These are phyloP conservation scores for Euphonia xanthogaster DNA, from an alignment of 2,797 vertebrate genomes.

Conservation along the genomic window DNA sequence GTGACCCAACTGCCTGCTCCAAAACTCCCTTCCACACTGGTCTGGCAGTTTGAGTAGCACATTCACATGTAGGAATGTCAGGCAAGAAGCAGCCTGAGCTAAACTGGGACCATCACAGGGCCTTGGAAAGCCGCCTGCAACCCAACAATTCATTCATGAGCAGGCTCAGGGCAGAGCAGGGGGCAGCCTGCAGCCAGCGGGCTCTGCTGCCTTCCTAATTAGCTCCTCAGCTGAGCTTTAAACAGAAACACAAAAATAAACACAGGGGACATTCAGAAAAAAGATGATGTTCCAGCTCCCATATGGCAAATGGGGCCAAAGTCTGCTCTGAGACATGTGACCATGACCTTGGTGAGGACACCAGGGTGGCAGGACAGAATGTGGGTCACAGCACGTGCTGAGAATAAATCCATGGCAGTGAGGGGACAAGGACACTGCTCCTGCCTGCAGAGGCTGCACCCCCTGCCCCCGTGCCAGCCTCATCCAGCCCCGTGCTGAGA, in stretches of 20 bases:
- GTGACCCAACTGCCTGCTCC: not conserved
- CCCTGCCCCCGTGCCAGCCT: not conserved
- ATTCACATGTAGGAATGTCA: not conserved
- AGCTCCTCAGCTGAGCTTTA: constrained; percentile 14
- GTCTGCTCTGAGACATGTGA: constrained; percentile 38
- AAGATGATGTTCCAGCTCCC: not conserved
- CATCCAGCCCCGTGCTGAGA: rapidly evolving
- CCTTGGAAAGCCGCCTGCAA: constrained; percentile 27
- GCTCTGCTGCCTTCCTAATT: constrained; percentile 34
- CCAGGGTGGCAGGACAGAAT: not conserved
- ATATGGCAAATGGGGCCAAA: constrained; percentile 57
- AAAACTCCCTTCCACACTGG: not conserved
- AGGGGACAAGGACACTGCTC: rapidly evolving
- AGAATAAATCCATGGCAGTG: not conserved
- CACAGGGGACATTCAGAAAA: not conserved
- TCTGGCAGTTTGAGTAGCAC: not conserved
- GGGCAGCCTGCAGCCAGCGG: constrained; percentile 25
- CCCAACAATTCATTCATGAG: constrained; percentile 27
- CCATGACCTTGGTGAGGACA: not conserved
- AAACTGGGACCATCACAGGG: not conserved
- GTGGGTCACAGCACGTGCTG: not conserved
- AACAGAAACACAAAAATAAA: constrained; percentile 26
- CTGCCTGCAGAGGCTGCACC: not conserved
- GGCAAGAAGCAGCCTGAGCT: constrained; percentile 11
- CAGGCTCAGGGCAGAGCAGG: not conserved